Evolutionary conservation across 2,113 vertebrate species (phyloP).

Genomic region (Silurus glanis): DNA sequence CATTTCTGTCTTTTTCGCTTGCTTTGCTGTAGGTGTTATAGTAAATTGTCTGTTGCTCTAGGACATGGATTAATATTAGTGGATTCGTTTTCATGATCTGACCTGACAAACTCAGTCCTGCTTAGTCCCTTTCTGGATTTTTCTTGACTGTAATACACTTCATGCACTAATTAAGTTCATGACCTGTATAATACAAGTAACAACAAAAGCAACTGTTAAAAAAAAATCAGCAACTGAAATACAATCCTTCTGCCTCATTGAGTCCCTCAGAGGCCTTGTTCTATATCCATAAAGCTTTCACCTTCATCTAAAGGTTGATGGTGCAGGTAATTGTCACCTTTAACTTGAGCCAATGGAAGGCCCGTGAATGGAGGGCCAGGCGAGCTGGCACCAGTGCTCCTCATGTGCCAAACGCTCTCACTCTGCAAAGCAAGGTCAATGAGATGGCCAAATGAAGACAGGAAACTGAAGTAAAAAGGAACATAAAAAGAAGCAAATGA

Average conservation of each 20-base stretch:
- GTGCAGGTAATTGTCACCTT: constrained; percentile 79
- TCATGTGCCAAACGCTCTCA: constrained; percentile 58
- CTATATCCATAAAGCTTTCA: constrained; percentile 76
- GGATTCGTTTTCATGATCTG: background rate
- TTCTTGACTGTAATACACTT: background rate
- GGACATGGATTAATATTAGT: background rate
- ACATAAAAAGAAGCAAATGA: constrained; percentile 64
- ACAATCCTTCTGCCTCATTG: background rate
- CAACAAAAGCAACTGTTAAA: background rate
- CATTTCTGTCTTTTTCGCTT: background rate
- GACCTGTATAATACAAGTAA: background rate
- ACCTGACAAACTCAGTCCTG: background rate
- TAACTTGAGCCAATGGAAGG: constrained; percentile 74
- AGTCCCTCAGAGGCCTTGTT: background rate
- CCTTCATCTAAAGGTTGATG: constrained; percentile 69
- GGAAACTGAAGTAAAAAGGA: constrained; percentile 71
- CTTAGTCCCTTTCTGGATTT: background rate
- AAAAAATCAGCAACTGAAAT: background rate
- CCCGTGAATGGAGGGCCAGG: constrained; percentile 66
- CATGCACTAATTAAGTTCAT: background rate
- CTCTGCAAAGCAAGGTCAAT: constrained; percentile 81
- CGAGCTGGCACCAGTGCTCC: constrained; percentile 59
- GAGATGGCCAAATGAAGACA: constrained; percentile 77
- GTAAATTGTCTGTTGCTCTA: background rate
- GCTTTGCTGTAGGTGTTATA: background rate